Evolutionary conservation across 2,113 vertebrate genomes (phyloP).

Genomic region (Cyprinodon variegatus): DNA sequence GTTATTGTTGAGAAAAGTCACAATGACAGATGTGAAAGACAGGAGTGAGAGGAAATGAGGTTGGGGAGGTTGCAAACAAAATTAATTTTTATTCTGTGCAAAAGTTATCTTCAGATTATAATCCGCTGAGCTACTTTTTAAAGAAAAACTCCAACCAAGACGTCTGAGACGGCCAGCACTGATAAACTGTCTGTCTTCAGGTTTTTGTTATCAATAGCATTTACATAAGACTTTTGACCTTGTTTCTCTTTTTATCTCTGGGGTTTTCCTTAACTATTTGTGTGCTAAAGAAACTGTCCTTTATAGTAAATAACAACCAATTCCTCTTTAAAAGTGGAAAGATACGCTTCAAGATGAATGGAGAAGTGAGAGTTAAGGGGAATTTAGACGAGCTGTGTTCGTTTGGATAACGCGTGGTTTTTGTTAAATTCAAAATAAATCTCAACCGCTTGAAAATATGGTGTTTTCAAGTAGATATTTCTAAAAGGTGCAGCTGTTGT

Average conservation of each 20-base stretch:
- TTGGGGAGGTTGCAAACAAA: not conserved
- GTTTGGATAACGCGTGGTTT: not conserved
- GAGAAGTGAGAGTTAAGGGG: conserved; percentile 14
- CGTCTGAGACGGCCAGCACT: not conserved
- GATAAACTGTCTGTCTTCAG: not conserved
- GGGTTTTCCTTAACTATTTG: not conserved
- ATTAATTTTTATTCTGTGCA: not conserved
- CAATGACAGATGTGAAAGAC: not conserved
- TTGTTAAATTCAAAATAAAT: not conserved
- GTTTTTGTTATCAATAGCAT: not conserved
- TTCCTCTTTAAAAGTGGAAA: conserved; percentile 17
- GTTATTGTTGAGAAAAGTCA: not conserved
- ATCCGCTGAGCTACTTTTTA: not conserved
- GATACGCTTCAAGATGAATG: conserved; percentile 16
- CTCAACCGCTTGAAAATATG: not conserved
- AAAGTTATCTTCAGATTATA: not conserved
- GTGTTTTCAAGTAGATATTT: conserved; percentile 13
- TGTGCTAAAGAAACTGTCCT: not conserved
- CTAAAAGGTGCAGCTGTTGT: not conserved
- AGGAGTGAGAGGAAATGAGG: not conserved
- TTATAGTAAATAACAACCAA: not conserved
- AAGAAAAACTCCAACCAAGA: not conserved
- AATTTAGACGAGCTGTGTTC: conserved; percentile 4
- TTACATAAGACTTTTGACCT: not conserved
- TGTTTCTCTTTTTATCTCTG: not conserved